phyloP scores from a whole-genome alignment of 2,888 invertebrate genomes.

The Platycnemis pennipes region DNA sequence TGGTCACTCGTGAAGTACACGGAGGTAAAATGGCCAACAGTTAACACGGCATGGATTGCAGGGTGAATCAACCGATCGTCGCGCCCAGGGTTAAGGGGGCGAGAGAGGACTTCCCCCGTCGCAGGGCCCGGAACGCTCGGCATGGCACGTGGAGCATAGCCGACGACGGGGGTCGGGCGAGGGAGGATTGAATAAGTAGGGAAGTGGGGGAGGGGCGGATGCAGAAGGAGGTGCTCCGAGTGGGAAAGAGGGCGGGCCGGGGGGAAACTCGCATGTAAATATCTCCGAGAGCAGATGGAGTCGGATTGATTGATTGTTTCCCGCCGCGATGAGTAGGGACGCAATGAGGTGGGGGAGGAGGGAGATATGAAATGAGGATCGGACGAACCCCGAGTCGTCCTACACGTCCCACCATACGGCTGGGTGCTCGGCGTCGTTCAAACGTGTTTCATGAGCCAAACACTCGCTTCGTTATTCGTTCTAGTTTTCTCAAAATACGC shows the following conservation, averaged over 20 bases:
- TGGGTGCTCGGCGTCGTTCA: background rate
- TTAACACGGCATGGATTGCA: background rate
- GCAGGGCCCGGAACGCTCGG: background rate
- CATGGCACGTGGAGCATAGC: background rate
- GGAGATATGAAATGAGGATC: background rate
- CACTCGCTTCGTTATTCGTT: too few species aligned
- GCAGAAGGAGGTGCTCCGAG: background rate
- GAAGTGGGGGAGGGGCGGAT: background rate
- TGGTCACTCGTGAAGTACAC: too few species aligned
- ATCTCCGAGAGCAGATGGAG: slow-evolving; percentile 5
- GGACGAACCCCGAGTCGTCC: background rate
- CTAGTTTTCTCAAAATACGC: too few species aligned
- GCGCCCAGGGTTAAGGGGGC: too few species aligned
- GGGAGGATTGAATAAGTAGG: background rate
- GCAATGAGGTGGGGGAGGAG: background rate
- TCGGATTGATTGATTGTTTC: slow-evolving; percentile 16
- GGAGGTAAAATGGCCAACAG: too few species aligned
- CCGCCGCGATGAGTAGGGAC: background rate
- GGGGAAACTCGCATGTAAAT: background rate
- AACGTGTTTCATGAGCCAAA: too few species aligned
- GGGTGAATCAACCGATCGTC: too few species aligned
- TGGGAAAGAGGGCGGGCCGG: background rate
- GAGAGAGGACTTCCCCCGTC: background rate
- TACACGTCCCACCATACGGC: background rate
- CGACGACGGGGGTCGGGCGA: background rate